Percentiles rank a stretch among this genome's conserved stretches.
Conservation (phyloP, 2,888 invertebrate genomes). For the Athetis lepigone region DNA sequence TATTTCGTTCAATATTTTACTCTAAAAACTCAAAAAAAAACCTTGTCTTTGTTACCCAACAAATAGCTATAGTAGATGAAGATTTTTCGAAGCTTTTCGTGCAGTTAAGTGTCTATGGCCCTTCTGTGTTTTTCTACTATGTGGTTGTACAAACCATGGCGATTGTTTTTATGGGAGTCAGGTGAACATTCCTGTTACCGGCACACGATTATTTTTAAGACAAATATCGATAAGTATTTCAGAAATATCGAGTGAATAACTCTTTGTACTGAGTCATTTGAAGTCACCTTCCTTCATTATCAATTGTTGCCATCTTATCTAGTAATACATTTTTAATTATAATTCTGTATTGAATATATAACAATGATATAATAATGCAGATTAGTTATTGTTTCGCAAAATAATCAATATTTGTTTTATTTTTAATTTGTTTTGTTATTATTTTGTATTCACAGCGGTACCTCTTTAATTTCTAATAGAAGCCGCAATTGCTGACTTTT, state of each 20-base stretch:
- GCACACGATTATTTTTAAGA: constrained; percentile 37
- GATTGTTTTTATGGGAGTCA: constrained; percentile 57
- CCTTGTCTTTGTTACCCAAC: no score
- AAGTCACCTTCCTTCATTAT: constrained; percentile 12
- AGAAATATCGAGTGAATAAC: constrained; percentile 2
- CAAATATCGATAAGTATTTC: constrained; percentile 34
- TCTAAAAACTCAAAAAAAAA: no score
- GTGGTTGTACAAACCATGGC: constrained; percentile 16
- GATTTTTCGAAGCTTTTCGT: no score
- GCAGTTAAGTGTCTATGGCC: neutral
- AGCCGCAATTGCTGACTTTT: no score
- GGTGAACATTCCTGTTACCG: constrained; percentile 40
- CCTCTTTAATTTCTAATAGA: neutral
- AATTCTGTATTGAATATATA: neutral
- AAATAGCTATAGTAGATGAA: no score
- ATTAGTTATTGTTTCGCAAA: constrained; percentile 13
- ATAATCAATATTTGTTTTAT: neutral
- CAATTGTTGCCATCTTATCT: constrained; percentile 10
- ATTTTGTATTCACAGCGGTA: neutral
- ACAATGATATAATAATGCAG: neutral
- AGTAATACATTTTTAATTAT: constrained; percentile 18
- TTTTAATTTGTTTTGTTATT: neutral
- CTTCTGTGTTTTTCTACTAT: constrained; percentile 4
- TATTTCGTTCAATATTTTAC: no score
- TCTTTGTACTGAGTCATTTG: constrained; percentile 20